Evolutionary conservation across 1,140 invertebrate genomes (phyloP), one percentile per base, ranked within the genome.

Genomic region (Mamestra configurata): DNA sequence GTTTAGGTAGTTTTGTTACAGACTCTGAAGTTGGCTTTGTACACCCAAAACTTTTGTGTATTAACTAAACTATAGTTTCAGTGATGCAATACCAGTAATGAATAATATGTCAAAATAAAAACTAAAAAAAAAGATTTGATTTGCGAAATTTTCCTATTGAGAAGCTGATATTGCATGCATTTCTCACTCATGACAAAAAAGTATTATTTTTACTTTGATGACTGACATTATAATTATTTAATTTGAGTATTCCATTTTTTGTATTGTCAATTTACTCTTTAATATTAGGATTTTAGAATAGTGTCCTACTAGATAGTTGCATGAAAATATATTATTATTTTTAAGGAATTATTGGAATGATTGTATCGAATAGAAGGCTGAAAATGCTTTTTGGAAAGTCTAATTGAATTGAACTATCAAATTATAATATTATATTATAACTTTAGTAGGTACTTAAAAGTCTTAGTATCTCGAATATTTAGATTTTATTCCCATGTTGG

Each of bases 401-500:
- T 61, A 46, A 64, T 49, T 76, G 40, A 35, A 57, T 76, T 76
- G 20, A 64, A 76, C 24, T 61, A 64, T 49, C 40, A 76, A 64
- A 75, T 75, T 43, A n/a, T n/a, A n/a, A n/a, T 61, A 64, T 49
- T 24, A 76, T 49, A 75, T 75, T 43, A 18, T 84, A 73, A 81
- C 71, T 75, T 73, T 79, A 82, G 57, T 81, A 81, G 75, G 79
- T 83, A 83, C 77, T 81, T 73, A 82, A 83, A 59, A 72, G 71
- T 82, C 43, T 85, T 77, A 82, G 78, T 75, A 86, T 71, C 78
- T 82, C 27, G 20, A 55, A 43, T 81, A 64, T 24, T 61, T 77
- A 77, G 75, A 79, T 79, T 80, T 84, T 79, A 82, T 82, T 88
- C 86, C 86, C 81, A 84, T 78, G 81, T 87, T 88, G 89, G 87